phyloP scores from a whole-genome alignment of 2,113 vertebrate species.

The Hippopotamus amphibius region DNA sequence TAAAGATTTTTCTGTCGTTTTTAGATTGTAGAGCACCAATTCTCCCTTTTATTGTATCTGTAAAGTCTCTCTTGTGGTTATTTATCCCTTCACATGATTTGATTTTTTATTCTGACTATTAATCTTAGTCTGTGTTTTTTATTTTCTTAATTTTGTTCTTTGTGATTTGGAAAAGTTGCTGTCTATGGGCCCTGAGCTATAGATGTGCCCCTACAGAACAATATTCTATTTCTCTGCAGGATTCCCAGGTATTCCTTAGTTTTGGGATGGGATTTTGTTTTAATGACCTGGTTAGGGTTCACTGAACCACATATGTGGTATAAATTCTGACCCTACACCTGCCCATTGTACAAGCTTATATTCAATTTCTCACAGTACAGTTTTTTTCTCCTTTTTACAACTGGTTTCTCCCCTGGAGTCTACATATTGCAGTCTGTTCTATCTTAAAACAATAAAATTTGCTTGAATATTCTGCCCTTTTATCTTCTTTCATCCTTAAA shows the following conservation, averaged over 20 bases:
- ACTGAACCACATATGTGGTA: neutral
- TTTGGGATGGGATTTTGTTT: neutral
- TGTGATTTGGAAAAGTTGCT: neutral
- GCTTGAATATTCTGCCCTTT: neutral
- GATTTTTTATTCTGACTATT: neutral
- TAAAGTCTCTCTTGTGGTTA: neutral
- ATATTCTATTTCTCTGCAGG: neutral
- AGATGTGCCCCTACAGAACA: neutral
- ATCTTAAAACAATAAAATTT: constrained; percentile 10
- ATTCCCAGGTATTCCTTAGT: neutral
- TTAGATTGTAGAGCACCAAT: neutral
- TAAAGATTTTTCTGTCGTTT: neutral
- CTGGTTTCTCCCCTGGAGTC: neutral
- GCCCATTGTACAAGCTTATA: neutral
- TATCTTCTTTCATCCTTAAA: neutral
- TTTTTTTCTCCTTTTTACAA: neutral
- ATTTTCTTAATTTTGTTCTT: neutral
- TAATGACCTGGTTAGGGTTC: neutral
- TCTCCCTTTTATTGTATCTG: neutral
- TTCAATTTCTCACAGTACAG: neutral
- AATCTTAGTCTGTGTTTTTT: neutral
- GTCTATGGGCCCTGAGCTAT: neutral
- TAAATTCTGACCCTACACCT: neutral
- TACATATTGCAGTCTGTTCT: neutral
- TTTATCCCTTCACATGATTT: neutral